A percentile compares a stretch with the other conserved stretches of the same genome.
Conservation (phyloP, 2,113 vertebrate genomes). For the Cichladusa arquata region DNA sequence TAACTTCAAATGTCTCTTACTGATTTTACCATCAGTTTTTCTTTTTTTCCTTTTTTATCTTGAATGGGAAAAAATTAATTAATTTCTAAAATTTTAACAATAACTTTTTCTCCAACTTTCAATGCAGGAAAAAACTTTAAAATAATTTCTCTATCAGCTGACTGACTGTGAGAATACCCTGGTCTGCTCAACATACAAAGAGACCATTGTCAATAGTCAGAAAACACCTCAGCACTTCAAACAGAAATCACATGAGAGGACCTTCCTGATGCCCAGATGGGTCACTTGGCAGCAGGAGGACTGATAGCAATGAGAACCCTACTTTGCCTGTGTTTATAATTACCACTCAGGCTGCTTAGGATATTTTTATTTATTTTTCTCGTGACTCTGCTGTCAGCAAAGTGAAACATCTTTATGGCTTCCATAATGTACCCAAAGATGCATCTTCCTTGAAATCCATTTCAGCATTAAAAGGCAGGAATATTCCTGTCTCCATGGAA, state of each 20-base stretch:
- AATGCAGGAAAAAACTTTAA: not conserved
- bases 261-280: not conserved
- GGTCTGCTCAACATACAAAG: not conserved
- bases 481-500: not conserved
- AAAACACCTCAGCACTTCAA: not conserved
- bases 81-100: not conserved
- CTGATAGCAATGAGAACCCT: not conserved
- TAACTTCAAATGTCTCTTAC: not conserved
- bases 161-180: not conserved
- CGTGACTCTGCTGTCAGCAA: not conserved
- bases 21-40: not conserved
- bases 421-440: not conserved
- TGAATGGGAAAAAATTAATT: not conserved
- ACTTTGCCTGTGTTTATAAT: not conserved
- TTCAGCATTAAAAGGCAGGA: not conserved
- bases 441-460: not conserved
- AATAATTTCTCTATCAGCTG: not conserved
- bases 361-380: not conserved
- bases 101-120: not conserved
- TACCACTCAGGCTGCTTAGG: not conserved
- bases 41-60: not conserved
- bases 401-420: not conserved
- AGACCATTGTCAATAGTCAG: not conserved
- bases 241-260: slow-evolving; percentile 21
- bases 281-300: not conserved